Percentiles rank a stretch among this genome's conserved stretches.
These are phyloP conservation scores for Drosophila longiperda DNA, from an alignment of 2,888 invertebrate genomes.

Conservation along the genomic window DNA sequence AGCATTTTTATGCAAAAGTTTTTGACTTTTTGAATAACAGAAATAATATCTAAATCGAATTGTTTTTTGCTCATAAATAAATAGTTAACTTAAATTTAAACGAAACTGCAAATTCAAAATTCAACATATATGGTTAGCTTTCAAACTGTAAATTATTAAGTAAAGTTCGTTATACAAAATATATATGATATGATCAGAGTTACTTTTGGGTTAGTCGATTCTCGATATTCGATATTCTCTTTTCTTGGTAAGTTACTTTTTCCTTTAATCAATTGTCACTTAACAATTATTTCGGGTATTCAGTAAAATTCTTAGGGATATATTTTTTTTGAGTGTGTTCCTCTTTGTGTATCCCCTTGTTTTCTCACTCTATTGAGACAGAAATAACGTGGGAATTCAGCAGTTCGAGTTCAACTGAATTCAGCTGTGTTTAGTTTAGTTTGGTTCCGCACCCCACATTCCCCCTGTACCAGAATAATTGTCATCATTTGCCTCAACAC, in stretches of 20 bases:
- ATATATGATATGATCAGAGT: not conserved
- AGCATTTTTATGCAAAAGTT: not conserved
- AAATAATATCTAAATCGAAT: not conserved
- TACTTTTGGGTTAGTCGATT: not conserved
- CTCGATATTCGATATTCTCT: not conserved
- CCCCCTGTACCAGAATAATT: not conserved
- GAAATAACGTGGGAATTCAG: constrained; percentile 43
- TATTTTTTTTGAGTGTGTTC: not conserved
- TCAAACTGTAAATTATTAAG: not conserved
- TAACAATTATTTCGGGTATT: not conserved
- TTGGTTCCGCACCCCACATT: not conserved
- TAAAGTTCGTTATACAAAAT: not conserved
- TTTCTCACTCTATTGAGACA: not conserved
- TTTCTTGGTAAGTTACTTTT: not conserved
- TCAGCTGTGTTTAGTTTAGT: constrained; percentile 23
- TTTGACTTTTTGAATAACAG: not conserved
- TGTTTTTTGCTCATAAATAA: not conserved
- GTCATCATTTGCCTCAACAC: not conserved
- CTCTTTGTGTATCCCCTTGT: not conserved
- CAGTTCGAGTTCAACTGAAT: constrained; percentile 35
- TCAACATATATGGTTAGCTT: not conserved
- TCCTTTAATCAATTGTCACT: not conserved
- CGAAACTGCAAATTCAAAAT: too few species aligned
- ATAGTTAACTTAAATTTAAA: not conserved
- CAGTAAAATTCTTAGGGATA: not conserved